Conservation (phyloP, 2,113 vertebrate genomes). For the Megalops atlanticus region DNA sequence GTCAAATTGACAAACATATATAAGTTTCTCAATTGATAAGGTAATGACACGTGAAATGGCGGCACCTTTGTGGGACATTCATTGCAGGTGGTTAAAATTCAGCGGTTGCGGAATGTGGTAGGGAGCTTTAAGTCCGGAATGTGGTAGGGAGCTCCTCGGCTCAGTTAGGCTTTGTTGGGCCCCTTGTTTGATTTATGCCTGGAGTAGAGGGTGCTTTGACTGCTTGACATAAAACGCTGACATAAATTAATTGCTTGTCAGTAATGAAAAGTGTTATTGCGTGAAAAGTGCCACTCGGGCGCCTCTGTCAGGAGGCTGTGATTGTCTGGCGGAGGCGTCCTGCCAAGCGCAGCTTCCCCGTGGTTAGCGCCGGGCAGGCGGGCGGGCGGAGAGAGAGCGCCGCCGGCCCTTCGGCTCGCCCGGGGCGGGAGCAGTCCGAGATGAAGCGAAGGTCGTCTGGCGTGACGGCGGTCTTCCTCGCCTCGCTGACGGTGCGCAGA, state of each 20-base stretch:
- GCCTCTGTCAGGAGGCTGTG: neutral
- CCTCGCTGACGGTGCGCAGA: neutral
- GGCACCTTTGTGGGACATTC: no score
- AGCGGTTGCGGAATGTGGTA: no score
- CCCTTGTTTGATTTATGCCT: slow-evolving; percentile 12
- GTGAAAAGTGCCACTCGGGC: neutral
- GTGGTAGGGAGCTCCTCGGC: neutral
- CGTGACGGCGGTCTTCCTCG: neutral
- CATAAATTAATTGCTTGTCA: slow-evolving; percentile 17
- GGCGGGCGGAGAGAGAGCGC: neutral
- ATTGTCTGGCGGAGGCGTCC: neutral
- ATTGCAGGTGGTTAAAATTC: no score
- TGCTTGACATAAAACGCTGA: neutral
- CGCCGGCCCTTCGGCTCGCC: no score
- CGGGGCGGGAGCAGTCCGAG: neutral
- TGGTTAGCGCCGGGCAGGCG: neutral
- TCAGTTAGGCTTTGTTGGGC: no score
- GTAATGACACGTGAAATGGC: neutral
- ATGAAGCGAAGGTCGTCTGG: neutral
- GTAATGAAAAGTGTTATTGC: slow-evolving; percentile 8
- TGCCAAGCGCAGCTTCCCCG: neutral
- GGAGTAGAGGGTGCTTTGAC: neutral
- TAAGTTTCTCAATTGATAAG: neutral
- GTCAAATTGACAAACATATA: neutral
- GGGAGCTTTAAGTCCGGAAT: no score